Conservation (phyloP, 2,888 invertebrate species). For the Coecobrya sp. region DNA sequence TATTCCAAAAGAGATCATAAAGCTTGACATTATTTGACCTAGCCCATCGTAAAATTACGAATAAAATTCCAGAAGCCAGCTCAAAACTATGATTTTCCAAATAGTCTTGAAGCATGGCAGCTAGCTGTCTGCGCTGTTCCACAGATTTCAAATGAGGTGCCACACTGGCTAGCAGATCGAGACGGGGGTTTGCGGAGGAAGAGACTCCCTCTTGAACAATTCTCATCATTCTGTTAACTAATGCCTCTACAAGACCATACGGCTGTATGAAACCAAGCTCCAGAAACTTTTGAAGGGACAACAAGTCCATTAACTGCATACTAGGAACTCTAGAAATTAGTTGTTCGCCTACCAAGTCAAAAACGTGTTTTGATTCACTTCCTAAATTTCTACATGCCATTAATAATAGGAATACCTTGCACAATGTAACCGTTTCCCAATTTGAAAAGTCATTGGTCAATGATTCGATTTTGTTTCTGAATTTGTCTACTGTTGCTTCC, state of each 20-base stretch:
- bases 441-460: slow-evolving; percentile 35
- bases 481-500: slow-evolving; percentile 55
- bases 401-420: slow-evolving; percentile 78
- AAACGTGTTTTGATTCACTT: slow-evolving; percentile 47
- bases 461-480: slow-evolving; percentile 53
- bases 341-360: slow-evolving; percentile 70
- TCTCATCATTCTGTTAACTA: slow-evolving; percentile 68
- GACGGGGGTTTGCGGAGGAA: slow-evolving; percentile 61
- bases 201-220: slow-evolving; percentile 80
- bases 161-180: slow-evolving; percentile 79
- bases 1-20: slow-evolving; percentile 81
- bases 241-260: slow-evolving; percentile 78
- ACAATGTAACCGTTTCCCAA: slow-evolving; percentile 79
- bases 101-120: slow-evolving; percentile 60
- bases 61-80: slow-evolving; percentile 46
- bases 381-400: slow-evolving; percentile 52
- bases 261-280: slow-evolving; percentile 78
- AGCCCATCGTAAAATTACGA: slow-evolving; percentile 76
- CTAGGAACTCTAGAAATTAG: slow-evolving; percentile 63
- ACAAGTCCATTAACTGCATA: slow-evolving; percentile 81
- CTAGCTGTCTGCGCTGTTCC: slow-evolving; percentile 77
- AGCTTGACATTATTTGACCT: slow-evolving; percentile 65
- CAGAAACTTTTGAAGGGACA: slow-evolving; percentile 80
- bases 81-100: slow-evolving; percentile 77
- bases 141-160: slow-evolving; percentile 72